phyloP scores from a whole-genome alignment of 1,140 invertebrate species.

The Orius insidiosus region DNA sequence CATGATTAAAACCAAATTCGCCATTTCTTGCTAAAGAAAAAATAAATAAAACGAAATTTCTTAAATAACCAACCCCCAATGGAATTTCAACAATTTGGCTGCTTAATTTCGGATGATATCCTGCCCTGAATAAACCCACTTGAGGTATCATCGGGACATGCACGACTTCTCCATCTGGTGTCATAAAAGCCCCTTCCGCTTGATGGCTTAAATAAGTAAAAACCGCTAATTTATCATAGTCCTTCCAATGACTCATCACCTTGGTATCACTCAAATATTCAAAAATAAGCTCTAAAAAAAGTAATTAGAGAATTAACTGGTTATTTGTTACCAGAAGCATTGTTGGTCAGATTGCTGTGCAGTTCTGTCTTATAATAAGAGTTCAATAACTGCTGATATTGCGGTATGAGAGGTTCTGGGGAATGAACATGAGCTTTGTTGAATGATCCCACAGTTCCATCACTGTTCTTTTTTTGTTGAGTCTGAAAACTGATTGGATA shows the following conservation, averaged over 20 bases:
- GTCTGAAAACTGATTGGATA: too few relatives aligned
- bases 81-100: constrained; percentile 20
- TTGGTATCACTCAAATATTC: constrained; percentile 22
- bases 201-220: constrained; percentile 23
- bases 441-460: constrained; percentile 22
- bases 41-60: neutral
- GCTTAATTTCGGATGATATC: constrained; percentile 19
- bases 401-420: constrained; percentile 18
- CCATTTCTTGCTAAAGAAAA: constrained; percentile 12
- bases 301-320: neutral
- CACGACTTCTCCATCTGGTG: constrained; percentile 14
- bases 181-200: constrained; percentile 19
- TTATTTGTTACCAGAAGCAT: constrained; percentile 18
- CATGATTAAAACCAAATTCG: constrained; percentile 22
- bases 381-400: constrained; percentile 20
- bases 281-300: constrained; percentile 19
- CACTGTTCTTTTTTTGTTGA: constrained; percentile 6
- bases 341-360: constrained; percentile 11
- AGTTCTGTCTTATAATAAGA: constrained; percentile 22
- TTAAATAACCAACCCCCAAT: constrained; percentile 20
- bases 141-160: constrained; percentile 24
- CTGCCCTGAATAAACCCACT: constrained; percentile 21
- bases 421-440: constrained; percentile 21
- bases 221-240: constrained; percentile 22
- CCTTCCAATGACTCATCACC: constrained; percentile 24